Percentiles rank a stretch among this genome's conserved stretches.
phyloP scores from a whole-genome alignment of 1,140 invertebrate genomes.

The Drosophila pandora region DNA sequence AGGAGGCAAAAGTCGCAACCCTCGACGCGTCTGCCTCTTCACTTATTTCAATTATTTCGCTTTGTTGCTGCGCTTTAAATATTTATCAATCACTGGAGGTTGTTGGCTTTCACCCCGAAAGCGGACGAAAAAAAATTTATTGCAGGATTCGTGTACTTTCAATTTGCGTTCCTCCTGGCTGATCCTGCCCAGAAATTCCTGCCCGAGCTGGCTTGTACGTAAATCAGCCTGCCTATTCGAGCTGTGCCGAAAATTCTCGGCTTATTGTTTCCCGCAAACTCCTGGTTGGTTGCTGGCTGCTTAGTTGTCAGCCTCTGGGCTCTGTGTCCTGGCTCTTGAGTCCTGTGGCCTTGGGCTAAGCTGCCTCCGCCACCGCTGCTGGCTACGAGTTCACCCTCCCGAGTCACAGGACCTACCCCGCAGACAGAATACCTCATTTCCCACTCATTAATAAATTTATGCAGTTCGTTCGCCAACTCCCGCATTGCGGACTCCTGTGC shows the following conservation, averaged over 20 bases:
- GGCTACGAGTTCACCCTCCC: background rate
- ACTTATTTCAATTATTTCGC: slow-evolving; percentile 82
- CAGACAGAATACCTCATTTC: slow-evolving; percentile 71
- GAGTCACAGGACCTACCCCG: slow-evolving; percentile 7
- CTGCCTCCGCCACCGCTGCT: background rate
- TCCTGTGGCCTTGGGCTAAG: slow-evolving; percentile 56
- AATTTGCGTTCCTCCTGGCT: slow-evolving; percentile 65
- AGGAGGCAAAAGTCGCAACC: slow-evolving; percentile 33
- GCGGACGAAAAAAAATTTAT: slow-evolving; percentile 25
- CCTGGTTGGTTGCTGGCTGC: slow-evolving; percentile 21
- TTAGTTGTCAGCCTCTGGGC: slow-evolving; percentile 41
- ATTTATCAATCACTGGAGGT: slow-evolving; percentile 81
- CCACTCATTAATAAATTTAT: slow-evolving; percentile 82
- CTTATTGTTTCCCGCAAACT: slow-evolving; percentile 55
- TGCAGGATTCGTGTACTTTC: slow-evolving; percentile 63
- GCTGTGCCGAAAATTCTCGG: slow-evolving; percentile 42
- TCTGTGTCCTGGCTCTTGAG: background rate
- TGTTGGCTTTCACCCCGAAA: slow-evolving; percentile 47
- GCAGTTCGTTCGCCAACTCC: slow-evolving; percentile 39
- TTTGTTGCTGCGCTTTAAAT: slow-evolving; percentile 80
- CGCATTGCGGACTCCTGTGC: slow-evolving; percentile 44
- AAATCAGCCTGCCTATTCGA: slow-evolving; percentile 58
- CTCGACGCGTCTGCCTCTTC: slow-evolving; percentile 47
- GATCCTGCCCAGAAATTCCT: slow-evolving; percentile 37
- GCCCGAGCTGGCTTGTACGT: slow-evolving; percentile 36